Conservation (phyloP, 2,888 invertebrate genomes). For the Ochropacha duplaris region DNA sequence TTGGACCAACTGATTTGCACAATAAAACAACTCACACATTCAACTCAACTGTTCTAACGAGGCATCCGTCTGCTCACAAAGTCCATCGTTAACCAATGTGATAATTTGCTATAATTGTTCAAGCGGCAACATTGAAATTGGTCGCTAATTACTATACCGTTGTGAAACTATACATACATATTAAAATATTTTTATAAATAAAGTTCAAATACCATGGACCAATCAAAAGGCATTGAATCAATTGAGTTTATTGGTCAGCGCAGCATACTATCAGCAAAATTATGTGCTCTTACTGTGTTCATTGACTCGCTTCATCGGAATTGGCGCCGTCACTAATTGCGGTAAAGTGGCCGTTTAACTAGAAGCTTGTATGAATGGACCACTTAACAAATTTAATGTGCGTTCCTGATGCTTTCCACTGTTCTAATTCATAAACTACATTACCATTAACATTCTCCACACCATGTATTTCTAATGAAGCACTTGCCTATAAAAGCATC, state of each 20-base stretch:
- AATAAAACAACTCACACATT: constrained; percentile 64
- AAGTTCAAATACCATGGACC: constrained; percentile 6
- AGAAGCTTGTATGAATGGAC: constrained; percentile 50
- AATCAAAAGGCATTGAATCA: constrained; percentile 18
- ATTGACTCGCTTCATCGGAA: constrained; percentile 21
- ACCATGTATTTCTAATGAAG: constrained; percentile 11
- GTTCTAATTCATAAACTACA: constrained; percentile 34
- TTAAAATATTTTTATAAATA: not conserved
- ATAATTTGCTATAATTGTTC: constrained; percentile 44
- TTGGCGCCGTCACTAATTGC: constrained; percentile 68
- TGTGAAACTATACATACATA: not conserved
- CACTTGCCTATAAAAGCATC: not conserved
- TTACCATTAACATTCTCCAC: constrained; percentile 36
- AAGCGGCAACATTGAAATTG: constrained; percentile 18
- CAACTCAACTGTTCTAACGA: constrained; percentile 58
- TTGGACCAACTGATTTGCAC: constrained; percentile 71
- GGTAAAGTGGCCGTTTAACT: constrained; percentile 58
- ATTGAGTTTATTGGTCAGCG: constrained; percentile 17
- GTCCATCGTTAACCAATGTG: constrained; percentile 31
- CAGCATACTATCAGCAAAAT: constrained; percentile 18
- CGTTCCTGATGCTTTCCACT: constrained; percentile 30
- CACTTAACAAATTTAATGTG: constrained; percentile 58
- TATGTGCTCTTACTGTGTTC: constrained; percentile 12
- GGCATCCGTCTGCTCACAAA: constrained; percentile 24
- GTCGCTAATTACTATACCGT: constrained; percentile 24